These are phyloP conservation scores for Pantherophis vulpinus DNA, from an alignment of 2,797 vertebrate genomes.

Conservation along the genomic window DNA sequence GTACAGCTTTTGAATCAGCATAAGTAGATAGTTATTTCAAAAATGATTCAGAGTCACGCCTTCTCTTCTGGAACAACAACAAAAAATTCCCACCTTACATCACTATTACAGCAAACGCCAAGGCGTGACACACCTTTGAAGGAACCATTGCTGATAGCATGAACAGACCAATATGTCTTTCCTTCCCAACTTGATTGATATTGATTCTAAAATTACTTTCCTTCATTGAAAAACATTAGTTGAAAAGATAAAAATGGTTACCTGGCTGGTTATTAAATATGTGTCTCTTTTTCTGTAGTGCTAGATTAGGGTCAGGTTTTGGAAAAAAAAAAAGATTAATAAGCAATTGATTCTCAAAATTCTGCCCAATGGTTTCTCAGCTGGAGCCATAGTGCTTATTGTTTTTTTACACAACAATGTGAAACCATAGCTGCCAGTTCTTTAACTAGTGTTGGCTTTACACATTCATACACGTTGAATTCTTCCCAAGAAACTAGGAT, in stretches of 20 bases:
- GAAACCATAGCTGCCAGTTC: neutral
- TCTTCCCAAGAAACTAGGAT: neutral
- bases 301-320: neutral
- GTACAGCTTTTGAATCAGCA: conserved; percentile 33
- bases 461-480: neutral
- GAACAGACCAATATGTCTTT: neutral
- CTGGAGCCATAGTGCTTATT: neutral
- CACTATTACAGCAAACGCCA: neutral
- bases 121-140: neutral
- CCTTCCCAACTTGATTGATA: neutral
- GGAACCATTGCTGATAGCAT: neutral
- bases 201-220: neutral
- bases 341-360: neutral
- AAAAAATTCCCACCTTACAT: conserved; percentile 40
- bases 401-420: neutral
- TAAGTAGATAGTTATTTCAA: conserved; percentile 44
- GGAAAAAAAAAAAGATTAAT: too few relatives aligned
- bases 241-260: neutral
- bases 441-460: neutral
- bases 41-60: conserved; percentile 68
- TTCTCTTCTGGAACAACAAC: conserved; percentile 49
- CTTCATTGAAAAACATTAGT: neutral
- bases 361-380: neutral
- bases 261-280: neutral
- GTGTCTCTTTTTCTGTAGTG: too few relatives aligned